A percentile compares a stretch with the other conserved stretches of the same genome.
Evolutionary conservation across 2,888 invertebrate species (phyloP).

Genomic region (Drosophila melanosoma): DNA sequence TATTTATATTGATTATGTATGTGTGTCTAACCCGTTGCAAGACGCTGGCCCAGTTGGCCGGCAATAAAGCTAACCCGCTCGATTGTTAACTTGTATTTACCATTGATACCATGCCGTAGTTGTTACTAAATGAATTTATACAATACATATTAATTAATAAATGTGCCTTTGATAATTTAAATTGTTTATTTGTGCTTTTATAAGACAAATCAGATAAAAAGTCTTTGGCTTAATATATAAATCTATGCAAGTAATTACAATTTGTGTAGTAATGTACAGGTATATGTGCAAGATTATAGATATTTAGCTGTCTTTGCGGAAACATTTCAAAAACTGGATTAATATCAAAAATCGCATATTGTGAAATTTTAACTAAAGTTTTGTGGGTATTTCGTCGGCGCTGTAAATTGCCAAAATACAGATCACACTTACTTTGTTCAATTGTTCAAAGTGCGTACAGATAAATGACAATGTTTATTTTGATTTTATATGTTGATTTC

Average conservation of each 20-base stretch:
- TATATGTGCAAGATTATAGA: background rate
- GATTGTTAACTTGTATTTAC: constrained; percentile 66
- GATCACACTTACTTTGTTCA: background rate
- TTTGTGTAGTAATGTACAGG: background rate
- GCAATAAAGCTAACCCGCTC: constrained; percentile 55
- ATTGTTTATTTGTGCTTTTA: background rate
- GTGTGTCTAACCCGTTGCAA: constrained; percentile 56
- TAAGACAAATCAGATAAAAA: background rate
- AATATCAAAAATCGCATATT: constrained; percentile 46
- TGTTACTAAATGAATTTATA: constrained; percentile 76
- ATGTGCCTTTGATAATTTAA: constrained; percentile 44
- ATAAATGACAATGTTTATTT: background rate
- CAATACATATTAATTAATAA: constrained; percentile 52
- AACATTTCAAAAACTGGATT: constrained; percentile 29
- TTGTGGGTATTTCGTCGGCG: background rate
- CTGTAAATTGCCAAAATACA: background rate
- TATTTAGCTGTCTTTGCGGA: constrained; percentile 19
- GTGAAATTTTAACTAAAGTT: constrained; percentile 41
- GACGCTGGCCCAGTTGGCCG: constrained; percentile 15
- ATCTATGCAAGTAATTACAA: background rate
- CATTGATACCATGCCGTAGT: constrained; percentile 57
- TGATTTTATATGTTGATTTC: background rate
- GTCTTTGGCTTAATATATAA: background rate
- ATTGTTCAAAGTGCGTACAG: constrained; percentile 3
- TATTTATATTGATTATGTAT: constrained; percentile 34